Percentiles rank a stretch among this genome's conserved stretches.
phyloP scores from a whole-genome alignment of 2,888 invertebrate genomes.

The Girardia tigrina region DNA sequence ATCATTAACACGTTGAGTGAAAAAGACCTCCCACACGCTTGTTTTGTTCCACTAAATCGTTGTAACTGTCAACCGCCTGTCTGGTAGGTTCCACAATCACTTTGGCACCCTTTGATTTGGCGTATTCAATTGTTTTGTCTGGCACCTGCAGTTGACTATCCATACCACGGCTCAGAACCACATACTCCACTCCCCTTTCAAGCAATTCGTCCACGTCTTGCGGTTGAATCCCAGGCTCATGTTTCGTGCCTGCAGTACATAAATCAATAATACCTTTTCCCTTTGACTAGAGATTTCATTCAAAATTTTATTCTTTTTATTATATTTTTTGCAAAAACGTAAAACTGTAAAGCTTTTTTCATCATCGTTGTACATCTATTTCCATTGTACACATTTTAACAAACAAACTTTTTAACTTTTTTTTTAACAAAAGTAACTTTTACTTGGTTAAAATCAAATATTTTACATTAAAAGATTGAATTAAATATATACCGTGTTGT shows the following conservation, averaged over 20 bases:
- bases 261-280: too few species aligned
- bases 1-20: background rate
- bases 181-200: background rate
- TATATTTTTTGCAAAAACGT: too few species aligned
- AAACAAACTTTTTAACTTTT: too few species aligned
- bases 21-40: background rate
- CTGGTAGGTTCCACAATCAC: background rate
- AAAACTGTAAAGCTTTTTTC: too few species aligned
- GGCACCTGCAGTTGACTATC: background rate
- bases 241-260: background rate
- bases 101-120: background rate
- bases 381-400: too few species aligned
- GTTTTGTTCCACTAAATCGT: background rate
- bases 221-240: background rate
- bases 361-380: too few species aligned
- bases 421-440: too few species aligned
- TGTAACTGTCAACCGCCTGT: background rate
- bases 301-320: too few species aligned
- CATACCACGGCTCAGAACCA: background rate
- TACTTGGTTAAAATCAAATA: too few species aligned
- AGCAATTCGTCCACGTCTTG: background rate
- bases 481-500: too few species aligned
- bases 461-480: too few species aligned
- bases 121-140: background rate
- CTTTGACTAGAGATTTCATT: too few species aligned